A percentile compares a stretch with the other conserved stretches of the same genome.
Conservation (phyloP, 2,888 invertebrate genomes). For the Liposcelis brunnea region DNA sequence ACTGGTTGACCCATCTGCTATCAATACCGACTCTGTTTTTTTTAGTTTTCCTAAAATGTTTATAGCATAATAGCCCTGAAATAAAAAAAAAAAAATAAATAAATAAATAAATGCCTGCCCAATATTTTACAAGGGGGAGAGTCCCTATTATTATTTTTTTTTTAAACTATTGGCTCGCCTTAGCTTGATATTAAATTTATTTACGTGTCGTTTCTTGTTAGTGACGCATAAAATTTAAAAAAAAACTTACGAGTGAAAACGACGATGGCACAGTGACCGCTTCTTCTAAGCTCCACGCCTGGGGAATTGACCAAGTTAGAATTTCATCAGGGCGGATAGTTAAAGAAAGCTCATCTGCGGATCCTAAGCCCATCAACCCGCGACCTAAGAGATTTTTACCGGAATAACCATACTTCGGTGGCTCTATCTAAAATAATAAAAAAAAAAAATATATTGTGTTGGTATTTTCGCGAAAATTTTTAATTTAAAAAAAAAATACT, state of each 20-base stretch:
- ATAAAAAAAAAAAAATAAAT: background rate
- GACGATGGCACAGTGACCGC: conserved; percentile 36
- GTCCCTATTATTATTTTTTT: background rate
- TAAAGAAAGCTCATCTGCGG: background rate
- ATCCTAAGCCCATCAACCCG: background rate
- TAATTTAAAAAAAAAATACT: background rate
- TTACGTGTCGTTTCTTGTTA: background rate
- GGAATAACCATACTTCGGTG: background rate
- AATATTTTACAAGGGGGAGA: too few relatives aligned
- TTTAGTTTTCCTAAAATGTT: background rate
- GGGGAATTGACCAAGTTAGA: conserved; percentile 30
- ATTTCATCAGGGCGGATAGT: conserved; percentile 17
- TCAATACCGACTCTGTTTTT: background rate
- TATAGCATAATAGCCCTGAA: background rate
- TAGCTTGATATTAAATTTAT: background rate
- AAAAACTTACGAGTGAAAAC: conserved; percentile 27
- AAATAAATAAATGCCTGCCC: too few relatives aligned
- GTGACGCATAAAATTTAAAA: background rate
- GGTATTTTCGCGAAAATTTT: too few relatives aligned
- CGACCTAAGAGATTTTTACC: background rate
- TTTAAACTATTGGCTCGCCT: background rate
- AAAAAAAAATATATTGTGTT: conserved; percentile 21
- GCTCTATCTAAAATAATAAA: background rate
- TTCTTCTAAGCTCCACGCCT: conserved; percentile 31
- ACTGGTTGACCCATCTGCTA: background rate